Evolutionary conservation across 2,797 vertebrate genomes (phyloP), one percentile per base, ranked within the genome.

Genomic region (Darevskia nairensis): DNA sequence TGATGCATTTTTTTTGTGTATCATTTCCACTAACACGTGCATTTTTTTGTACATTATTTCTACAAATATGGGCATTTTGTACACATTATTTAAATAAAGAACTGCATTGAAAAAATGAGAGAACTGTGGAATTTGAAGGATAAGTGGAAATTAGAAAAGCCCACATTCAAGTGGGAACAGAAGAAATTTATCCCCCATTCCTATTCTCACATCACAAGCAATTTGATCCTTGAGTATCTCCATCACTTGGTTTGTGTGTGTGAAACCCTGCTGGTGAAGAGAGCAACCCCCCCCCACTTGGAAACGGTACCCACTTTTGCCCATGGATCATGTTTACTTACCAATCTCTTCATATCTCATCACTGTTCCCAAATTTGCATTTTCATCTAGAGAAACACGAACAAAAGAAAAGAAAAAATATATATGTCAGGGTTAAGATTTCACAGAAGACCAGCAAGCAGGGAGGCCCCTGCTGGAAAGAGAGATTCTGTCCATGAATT

Each of bases 281-380:
- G 6, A 35, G 8, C 7, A n/a, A 8, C 32, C 41, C 27, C 2
- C 50, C 15, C 41, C 9, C 21, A n/a, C 32, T 68, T 71, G 29
- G 35, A 17, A 74, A 46, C 8, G 29, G 71, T 25, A 17, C 11
- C 10, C 75, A 19, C 66, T 79, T 78, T 78, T 25, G 27, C n/a
- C 23, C 19, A 17, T 55, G 50, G 23, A 41, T n/a, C n/a, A 29
- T 1, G 2, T 0, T 0, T 78, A 94, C 95, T 95, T 86, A 99
- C 99, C 99, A 0, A 99, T 99, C 96, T 99, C 99, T 95, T 99
- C 98, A 0, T 99, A 99, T 89, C 98, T 97, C 98, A 99, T 96
- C 41, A 98, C 97, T 0, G 98, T 98, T 32, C 99, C 99, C 95
- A 99, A 82, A 93, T 99, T 99, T 68, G 99, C 99, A 0, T 99